A percentile compares a stretch with the other conserved stretches of the same genome.
Conservation (phyloP, 2,888 invertebrate genomes). For the Subacronicta megacephala region DNA sequence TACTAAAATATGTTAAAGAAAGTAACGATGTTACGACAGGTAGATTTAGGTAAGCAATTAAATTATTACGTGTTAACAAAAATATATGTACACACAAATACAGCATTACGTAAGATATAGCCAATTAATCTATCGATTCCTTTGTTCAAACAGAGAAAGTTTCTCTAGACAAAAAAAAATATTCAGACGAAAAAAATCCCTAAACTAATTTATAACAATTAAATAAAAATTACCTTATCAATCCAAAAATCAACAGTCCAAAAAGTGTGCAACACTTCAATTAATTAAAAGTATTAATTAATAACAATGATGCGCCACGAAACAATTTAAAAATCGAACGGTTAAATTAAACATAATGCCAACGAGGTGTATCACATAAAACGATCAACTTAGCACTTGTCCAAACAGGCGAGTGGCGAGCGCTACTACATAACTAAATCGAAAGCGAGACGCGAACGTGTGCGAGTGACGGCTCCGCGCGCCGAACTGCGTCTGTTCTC, state of each 20-base stretch:
- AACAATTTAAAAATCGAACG: slow-evolving; percentile 83
- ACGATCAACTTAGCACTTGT: slow-evolving; percentile 89
- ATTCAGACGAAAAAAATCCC: slow-evolving; percentile 6
- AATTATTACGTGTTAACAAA: slow-evolving; percentile 45
- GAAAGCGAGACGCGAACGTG: slow-evolving; percentile 67
- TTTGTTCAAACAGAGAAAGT: slow-evolving; percentile 53
- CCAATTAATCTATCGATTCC: slow-evolving; percentile 41
- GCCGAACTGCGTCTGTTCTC: slow-evolving; percentile 82
- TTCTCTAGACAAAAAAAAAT: slow-evolving; percentile 9
- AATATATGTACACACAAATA: slow-evolving; percentile 42
- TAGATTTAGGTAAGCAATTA: slow-evolving; percentile 41
- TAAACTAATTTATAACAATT: slow-evolving; percentile 31
- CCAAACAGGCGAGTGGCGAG: slow-evolving; percentile 77
- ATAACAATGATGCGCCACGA: slow-evolving; percentile 75
- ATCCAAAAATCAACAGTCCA: slow-evolving; percentile 67
- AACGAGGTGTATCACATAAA: slow-evolving; percentile 86
- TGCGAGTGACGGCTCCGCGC: slow-evolving; percentile 76
- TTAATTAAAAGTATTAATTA: slow-evolving; percentile 61
- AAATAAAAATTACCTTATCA: slow-evolving; percentile 66
- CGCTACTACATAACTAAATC: slow-evolving; percentile 76
- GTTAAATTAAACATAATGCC: slow-evolving; percentile 87
- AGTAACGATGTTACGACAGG: slow-evolving; percentile 44
- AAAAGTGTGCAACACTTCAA: slow-evolving; percentile 66
- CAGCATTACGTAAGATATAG: slow-evolving; percentile 49
- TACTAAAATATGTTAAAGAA: slow-evolving; percentile 39